These are phyloP conservation scores for Isoperla grammatica DNA, from an alignment of 2,888 invertebrate genomes.

Conservation along the genomic window DNA sequence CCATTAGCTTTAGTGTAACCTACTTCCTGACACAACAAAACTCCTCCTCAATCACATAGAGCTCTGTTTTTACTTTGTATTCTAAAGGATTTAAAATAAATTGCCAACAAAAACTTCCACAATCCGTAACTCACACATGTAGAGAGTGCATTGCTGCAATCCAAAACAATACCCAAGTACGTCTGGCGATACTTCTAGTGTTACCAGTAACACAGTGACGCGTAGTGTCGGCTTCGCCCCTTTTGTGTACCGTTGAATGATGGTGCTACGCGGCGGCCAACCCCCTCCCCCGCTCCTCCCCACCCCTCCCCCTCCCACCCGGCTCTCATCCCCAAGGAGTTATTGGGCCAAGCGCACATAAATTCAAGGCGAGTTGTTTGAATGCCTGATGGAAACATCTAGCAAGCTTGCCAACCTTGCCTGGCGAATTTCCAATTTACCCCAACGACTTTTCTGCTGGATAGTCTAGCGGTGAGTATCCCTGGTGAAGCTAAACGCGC, in stretches of 20 bases:
- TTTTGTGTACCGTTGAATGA: constrained; percentile 16
- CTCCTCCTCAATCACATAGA: too few relatives aligned
- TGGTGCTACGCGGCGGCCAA: background rate
- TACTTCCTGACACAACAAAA: too few relatives aligned
- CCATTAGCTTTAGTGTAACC: too few relatives aligned
- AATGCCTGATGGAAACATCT: constrained; percentile 24
- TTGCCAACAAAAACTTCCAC: too few relatives aligned
- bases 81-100: too few relatives aligned
- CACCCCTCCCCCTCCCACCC: background rate
- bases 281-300: background rate
- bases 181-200: too few relatives aligned
- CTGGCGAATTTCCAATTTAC: constrained; percentile 26
- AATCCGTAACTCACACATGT: too few relatives aligned
- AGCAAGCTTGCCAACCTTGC: constrained; percentile 5
- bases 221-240: constrained; percentile 9
- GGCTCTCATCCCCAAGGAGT: constrained; percentile 14
- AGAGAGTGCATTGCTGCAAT: too few relatives aligned
- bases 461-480: background rate
- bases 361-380: constrained; percentile 27
- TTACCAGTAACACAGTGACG: background rate
- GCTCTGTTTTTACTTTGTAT: too few relatives aligned
- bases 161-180: too few relatives aligned
- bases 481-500: background rate
- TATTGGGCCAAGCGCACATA: constrained; percentile 24
- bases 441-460: constrained; percentile 17